Base-by-base conservation (phyloP, 2,888 invertebrate genomes). In the Sacculina carcini region DNA sequence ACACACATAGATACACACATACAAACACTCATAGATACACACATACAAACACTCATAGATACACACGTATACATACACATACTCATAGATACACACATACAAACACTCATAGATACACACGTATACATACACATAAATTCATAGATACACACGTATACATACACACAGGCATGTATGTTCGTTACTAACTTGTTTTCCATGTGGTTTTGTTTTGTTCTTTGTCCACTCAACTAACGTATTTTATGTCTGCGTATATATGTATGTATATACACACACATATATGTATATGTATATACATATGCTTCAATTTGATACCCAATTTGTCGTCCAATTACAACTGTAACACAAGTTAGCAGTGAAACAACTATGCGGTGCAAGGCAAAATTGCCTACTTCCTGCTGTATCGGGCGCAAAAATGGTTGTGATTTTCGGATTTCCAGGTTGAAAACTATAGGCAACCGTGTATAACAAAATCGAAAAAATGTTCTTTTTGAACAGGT, bases 1-100 rank as follows among this genome's bases (percentile, higher is more conserved):
- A 51, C 44, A 42, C 34, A 51, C 44, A 51, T 42, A 40, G 32
- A 51, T 42, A 51, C 44, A 42, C 23, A 42, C 44, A 51, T 42
- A 51, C 44, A 51, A 44, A 51, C 34, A 51, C 44, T 44, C 44
- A 51, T 51, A 42, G 42, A 42, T 51, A 42, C 34, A 42, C 46
- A 42, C 46, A 42, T 51, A 42, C 46, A 29, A 44, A 42, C 46
- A 42, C 46, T 24, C 46, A 40, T 42, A 42, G 42, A 51, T 51
- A 40, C 44, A 51, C 24, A 42, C 21, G 44, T 51, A n/a, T 21
- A 42, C 44, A 51, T 51, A 42, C 34, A 42, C 34, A 51, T 51
- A 42, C 34, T 44, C 44, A 51, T 42, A 40, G 32, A 51, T 42
- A 51, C 44, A 42, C 23, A 42, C 44, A 51, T 42, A 51, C 44